A percentile compares a stretch with the other conserved stretches of the same genome.
phyloP scores from a whole-genome alignment of 2,888 invertebrate species.

The Dinocampus coccinellae region DNA sequence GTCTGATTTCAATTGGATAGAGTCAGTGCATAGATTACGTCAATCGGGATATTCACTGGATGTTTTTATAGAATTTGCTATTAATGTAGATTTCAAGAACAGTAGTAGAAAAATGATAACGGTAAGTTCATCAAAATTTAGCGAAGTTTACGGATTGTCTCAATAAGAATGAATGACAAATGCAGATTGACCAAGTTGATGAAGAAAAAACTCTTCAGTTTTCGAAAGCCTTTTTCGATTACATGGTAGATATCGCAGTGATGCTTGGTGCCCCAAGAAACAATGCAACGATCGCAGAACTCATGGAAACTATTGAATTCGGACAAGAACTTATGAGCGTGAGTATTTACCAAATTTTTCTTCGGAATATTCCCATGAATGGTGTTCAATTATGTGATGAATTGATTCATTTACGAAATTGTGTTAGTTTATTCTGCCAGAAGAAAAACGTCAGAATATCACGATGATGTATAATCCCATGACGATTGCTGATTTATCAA shows the following conservation, averaged over 20 bases:
- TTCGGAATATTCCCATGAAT: neutral
- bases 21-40: conserved; percentile 86
- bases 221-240: conserved; percentile 74
- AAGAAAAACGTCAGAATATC: conserved; percentile 57
- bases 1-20: conserved; percentile 82
- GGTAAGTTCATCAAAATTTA: conserved; percentile 72
- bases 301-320: conserved; percentile 85
- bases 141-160: neutral
- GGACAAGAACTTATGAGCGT: conserved; percentile 94
- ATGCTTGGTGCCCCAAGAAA: conserved; percentile 85
- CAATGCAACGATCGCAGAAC: conserved; percentile 78
- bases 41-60: conserved; percentile 87
- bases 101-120: conserved; percentile 87
- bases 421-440: conserved; percentile 66
- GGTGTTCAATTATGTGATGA: no score
- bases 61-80: conserved; percentile 91
- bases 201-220: no score
- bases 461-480: conserved; percentile 89
- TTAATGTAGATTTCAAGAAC: conserved; percentile 90
- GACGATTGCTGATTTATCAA: conserved; percentile 82
- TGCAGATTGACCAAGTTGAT: no score
- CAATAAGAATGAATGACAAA: no score
- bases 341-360: conserved; percentile 67
- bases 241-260: conserved; percentile 89
- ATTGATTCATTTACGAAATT: neutral